These are phyloP conservation scores for Zaprionus ghesquierei DNA, from an alignment of 1,140 invertebrate species.

Conservation along the genomic window DNA sequence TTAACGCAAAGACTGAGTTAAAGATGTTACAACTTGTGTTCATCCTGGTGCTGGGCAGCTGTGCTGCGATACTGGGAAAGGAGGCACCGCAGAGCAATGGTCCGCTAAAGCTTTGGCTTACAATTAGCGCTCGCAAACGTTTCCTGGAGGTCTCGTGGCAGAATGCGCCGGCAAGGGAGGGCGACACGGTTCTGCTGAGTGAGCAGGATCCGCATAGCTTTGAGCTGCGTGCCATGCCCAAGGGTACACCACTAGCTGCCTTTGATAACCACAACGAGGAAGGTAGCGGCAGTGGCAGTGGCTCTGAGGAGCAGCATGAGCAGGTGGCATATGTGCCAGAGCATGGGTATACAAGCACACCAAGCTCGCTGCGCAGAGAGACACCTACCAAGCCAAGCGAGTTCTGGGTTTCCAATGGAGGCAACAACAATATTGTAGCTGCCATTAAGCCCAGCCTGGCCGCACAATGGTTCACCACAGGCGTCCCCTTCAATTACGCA, in stretches of 20 bases:
- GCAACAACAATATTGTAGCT: conserved; percentile 57
- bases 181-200: conserved; percentile 65
- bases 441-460: conserved; percentile 55
- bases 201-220: conserved; percentile 58
- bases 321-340: conserved; percentile 50
- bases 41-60: conserved; percentile 26
- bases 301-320: conserved; percentile 30
- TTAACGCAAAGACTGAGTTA: conserved; percentile 35
- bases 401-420: conserved; percentile 70
- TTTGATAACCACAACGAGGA: conserved; percentile 43
- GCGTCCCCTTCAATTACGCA: conserved; percentile 69
- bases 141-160: conserved; percentile 77
- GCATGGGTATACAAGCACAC: conserved; percentile 45
- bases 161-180: conserved; percentile 57
- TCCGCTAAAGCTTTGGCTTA: conserved; percentile 63
- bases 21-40: conserved; percentile 37
- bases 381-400: not conserved
- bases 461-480: conserved; percentile 74
- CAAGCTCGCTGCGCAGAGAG: not conserved
- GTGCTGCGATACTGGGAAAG: conserved; percentile 5
- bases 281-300: conserved; percentile 58
- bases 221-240: conserved; percentile 37
- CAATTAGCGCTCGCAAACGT: conserved; percentile 73
- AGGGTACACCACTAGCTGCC: conserved; percentile 56
- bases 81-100: not conserved